Base-by-base conservation (phyloP, 2,888 invertebrate species). In the Chrysolina oricalcia region DNA sequence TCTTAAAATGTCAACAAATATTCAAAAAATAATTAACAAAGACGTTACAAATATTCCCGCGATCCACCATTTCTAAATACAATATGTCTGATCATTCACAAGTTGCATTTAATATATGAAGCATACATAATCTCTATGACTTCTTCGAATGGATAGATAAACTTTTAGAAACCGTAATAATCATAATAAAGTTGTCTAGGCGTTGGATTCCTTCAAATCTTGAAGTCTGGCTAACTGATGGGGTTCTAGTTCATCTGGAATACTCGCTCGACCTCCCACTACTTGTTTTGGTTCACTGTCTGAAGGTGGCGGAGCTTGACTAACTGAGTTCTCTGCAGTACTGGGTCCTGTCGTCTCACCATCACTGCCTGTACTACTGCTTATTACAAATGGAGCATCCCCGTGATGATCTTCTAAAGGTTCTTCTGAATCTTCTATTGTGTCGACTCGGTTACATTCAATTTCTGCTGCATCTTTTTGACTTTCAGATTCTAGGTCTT, bases 141-240 rank as follows among this genome's bases (percentile, higher is more conserved):
- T 74, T 77, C 75, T 67, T 70, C 68, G 63, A 70, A 75, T 59
- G 53, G 64, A 74, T 73, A 76, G 78, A 73, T 75, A 64, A 71
- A 48, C 65, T 66, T 35, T n/a, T 43, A 43, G n/a, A 46, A 46
- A 66, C 43, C 66, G 66, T 48, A n/a, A 64, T 70, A 35, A 69
- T 66, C 56, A 43, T 40, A 70, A 75, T 70, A 74, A 77, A 81
- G 73, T 80, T 63, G 68, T 83, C 90, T 95, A 97, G 90, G 97
- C 97, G 89, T 96, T 96, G 77, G 97, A 97, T 89, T 97, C 97
- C 89, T 97, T 97, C 75, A 97, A 92, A 87, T 95, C 95, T 87
- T 96, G 96, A 83, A 97, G 92, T 87, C 96, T 93, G 77, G 96
- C 96, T 84, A 97, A 91, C 88, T 96, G 96, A 86, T 96, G 95